Evolutionary conservation across 2,113 vertebrate species (phyloP).

Genomic region (Hippolais icterina): DNA sequence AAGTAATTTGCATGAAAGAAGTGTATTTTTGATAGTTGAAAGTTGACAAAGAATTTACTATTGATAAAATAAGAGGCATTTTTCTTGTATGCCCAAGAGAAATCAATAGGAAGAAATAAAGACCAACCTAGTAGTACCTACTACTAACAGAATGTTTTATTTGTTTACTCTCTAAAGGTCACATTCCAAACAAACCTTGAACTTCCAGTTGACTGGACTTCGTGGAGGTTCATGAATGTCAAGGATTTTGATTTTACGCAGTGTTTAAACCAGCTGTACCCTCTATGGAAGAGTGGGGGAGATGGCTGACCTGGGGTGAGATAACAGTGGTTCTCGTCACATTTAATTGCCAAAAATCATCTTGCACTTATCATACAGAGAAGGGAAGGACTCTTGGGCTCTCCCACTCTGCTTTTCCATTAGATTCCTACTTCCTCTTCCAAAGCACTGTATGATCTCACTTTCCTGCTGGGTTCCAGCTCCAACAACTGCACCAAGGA

Average conservation of each 20-base stretch:
- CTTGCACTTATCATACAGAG: background rate
- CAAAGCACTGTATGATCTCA: rapidly evolving
- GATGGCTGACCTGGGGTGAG: background rate
- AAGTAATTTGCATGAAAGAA: background rate
- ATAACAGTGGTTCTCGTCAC: background rate
- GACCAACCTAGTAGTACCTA: background rate
- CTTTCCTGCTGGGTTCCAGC: background rate
- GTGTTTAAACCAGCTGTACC: background rate
- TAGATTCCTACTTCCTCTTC: background rate
- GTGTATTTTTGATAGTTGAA: background rate
- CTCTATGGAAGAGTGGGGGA: background rate
- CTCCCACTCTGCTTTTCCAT: background rate
- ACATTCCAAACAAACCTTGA: background rate
- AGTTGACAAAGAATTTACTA: background rate
- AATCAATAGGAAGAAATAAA: background rate
- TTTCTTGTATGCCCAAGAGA: background rate
- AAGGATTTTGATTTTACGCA: background rate
- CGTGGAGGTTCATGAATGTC: background rate
- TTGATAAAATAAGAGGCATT: background rate
- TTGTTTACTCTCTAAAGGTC: background rate
- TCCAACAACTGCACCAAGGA: rapidly evolving
- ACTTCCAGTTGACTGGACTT: background rate
- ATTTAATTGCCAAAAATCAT: background rate
- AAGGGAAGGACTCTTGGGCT: background rate
- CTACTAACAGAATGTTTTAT: background rate